A percentile compares a stretch with the other conserved stretches of the same genome.
Conservation (phyloP, 2,797 vertebrate species). For the Mormyrops boulengeri region DNA sequence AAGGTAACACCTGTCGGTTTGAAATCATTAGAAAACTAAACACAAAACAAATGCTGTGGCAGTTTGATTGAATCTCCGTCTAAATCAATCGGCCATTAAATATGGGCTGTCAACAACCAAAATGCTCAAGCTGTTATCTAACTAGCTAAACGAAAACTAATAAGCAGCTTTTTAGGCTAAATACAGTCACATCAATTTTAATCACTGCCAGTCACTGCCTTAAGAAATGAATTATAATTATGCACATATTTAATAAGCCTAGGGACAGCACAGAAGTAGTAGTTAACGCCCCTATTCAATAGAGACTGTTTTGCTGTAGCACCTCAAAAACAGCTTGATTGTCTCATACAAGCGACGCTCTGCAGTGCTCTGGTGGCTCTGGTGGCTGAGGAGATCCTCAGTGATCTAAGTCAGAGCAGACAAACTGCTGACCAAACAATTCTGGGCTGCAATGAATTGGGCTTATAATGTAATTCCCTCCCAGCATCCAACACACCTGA, state of each 20-base stretch:
- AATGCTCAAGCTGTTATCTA: conserved; percentile 10
- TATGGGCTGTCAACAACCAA: not conserved
- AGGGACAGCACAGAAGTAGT: not conserved
- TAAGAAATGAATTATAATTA: conserved; percentile 16
- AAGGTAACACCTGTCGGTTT: not conserved
- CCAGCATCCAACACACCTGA: not conserved
- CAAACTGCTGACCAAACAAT: conserved; percentile 41
- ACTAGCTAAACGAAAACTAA: conserved; percentile 18
- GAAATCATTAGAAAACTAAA: not conserved
- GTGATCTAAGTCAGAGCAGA: conserved; percentile 30
- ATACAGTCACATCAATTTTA: conserved; percentile 18
- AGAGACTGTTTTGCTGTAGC: not conserved
- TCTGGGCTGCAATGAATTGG: not conserved
- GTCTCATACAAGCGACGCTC: not conserved
- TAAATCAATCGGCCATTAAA: conserved; percentile 4
- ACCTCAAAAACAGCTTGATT: not conserved
- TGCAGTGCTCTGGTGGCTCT: not conserved
- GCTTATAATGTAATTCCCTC: not conserved
- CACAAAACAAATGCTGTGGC: not conserved
- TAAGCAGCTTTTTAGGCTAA: conserved; percentile 11
- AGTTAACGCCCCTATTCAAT: not conserved
- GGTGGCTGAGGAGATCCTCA: conserved; percentile 18
- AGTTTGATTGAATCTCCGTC: not conserved
- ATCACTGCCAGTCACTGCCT: conserved; percentile 6
- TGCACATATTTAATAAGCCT: not conserved